Base-by-base conservation (phyloP, 2,888 invertebrate genomes). In the Stomorhina lunata region DNA sequence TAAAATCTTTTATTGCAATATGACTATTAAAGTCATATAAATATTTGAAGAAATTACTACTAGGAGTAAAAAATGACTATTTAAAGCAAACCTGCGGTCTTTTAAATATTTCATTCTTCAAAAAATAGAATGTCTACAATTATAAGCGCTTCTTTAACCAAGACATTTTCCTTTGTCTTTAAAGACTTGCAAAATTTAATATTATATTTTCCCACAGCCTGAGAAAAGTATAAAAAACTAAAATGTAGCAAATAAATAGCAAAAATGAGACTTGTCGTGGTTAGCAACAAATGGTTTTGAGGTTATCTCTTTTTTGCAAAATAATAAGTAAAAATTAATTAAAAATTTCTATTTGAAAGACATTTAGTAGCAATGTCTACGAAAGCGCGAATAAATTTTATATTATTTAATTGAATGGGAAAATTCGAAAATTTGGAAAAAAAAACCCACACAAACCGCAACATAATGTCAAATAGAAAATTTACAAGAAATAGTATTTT, bases 291-390 rank as follows among this genome's bases (percentile, higher is more conserved):
- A 69, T 55, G 55, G 43, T 71, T 76, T 73, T 68, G 81, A 20
- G 75, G 66, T 48, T n/a, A n/a, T n/a, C n/a, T n/a, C n/a, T n/a
- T n/a, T 66, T 55, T 68, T 69, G 37, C 50, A 81, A 84, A 87
- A 86, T 86, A 88, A 89, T 89, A 90, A 88, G 87, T 87, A 86
- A 85, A 86, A 90, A 90, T 90, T 89, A 90, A 90, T 90, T 89
- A 88, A 89, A 89, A 86, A 86, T 10, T 59, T 22, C 20, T 84
- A 83, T 84, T 72, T 61, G 17, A 34, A 65, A 32, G 69, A 37
- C 37, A 43, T 59, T 7, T 15, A 3, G 17, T 10, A 17, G 9
- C 17, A 45, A 34, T 22, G 22, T 59, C 40, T n/a, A n/a, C n/a
- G n/a, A n/a, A n/a, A n/a, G n/a, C n/a, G n/a, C n/a, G n/a, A n/a